Percentiles rank a stretch among this genome's conserved stretches.
phyloP scores from a whole-genome alignment of 2,113 vertebrate species.

The Jaculus jaculus region DNA sequence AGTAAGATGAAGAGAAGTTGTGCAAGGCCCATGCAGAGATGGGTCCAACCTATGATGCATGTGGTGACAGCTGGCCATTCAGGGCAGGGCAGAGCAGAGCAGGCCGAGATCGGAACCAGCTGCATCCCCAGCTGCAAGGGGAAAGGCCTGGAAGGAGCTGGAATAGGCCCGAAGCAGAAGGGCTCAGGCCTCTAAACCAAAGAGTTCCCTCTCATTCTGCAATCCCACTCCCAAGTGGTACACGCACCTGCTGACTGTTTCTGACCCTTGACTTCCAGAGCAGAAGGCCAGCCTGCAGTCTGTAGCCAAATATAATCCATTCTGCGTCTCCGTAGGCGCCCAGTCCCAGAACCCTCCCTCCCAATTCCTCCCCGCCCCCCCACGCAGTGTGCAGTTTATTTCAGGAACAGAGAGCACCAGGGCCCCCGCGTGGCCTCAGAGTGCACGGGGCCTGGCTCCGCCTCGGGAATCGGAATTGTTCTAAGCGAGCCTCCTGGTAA shows the following conservation, averaged over 20 bases:
- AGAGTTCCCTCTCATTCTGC: not conserved
- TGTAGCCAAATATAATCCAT: not conserved
- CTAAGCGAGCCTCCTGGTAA: constrained; percentile 3
- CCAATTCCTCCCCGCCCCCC: not conserved
- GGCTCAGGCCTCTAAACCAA: not conserved
- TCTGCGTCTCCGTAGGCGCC: not conserved
- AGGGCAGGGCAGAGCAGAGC: not conserved
- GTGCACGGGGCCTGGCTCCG: not conserved
- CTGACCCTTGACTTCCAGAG: not conserved
- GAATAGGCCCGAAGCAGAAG: too few species aligned
- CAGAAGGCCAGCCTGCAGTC: not conserved
- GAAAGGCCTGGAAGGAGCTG: not conserved
- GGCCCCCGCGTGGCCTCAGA: not conserved
- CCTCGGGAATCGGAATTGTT: not conserved
- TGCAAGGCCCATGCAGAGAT: not conserved
- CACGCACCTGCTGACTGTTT: not conserved
- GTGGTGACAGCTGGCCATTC: not conserved
- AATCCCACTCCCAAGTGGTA: not conserved
- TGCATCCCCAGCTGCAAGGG: not conserved
- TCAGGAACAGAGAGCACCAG: not conserved
- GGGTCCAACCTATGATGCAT: not conserved
- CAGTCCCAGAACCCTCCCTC: not conserved
- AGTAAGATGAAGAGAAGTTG: not conserved
- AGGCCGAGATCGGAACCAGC: not conserved
- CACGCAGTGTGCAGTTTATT: not conserved